These are phyloP conservation scores for Cyclina sinensis DNA, from an alignment of 1,140 invertebrate species.

Conservation along the genomic window DNA sequence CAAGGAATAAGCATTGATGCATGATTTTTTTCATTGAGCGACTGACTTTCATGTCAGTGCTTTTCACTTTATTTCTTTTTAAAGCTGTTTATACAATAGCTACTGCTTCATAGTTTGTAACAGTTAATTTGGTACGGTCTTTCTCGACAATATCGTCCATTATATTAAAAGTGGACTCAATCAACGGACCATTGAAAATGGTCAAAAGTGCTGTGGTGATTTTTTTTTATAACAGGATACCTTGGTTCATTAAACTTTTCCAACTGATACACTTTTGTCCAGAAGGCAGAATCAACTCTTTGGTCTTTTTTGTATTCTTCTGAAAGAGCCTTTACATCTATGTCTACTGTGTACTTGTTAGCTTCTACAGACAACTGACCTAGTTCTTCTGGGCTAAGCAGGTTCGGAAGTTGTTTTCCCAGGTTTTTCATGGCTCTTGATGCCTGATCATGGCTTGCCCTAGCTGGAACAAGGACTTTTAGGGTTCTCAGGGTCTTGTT, in stretches of 20 bases:
- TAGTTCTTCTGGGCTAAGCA: conserved; percentile 12
- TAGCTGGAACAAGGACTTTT: conserved; percentile 15
- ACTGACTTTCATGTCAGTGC: background rate
- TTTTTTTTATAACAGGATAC: conserved; percentile 30
- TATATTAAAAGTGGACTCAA: conserved; percentile 63
- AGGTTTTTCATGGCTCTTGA: conserved; percentile 10
- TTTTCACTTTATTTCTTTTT: conserved; percentile 31
- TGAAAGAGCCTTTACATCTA: conserved; percentile 6
- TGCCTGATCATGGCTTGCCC: conserved; percentile 19
- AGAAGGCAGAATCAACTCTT: conserved; percentile 31
- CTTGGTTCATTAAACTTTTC: conserved; percentile 24
- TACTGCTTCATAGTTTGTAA: conserved; percentile 53
- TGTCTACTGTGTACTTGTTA: conserved; percentile 28
- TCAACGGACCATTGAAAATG: conserved; percentile 54
- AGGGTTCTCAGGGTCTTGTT: conserved; percentile 11
- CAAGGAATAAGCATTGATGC: background rate
- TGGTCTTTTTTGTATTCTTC: background rate
- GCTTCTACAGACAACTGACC: background rate
- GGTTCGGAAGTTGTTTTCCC: conserved; percentile 12
- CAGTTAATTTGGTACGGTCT: conserved; percentile 54
- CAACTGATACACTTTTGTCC: conserved; percentile 31
- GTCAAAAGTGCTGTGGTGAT: conserved; percentile 22
- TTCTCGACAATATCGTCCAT: conserved; percentile 65
- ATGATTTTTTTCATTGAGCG: background rate
- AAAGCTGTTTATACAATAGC: conserved; percentile 35